Percentiles rank a stretch among this genome's conserved stretches.
Evolutionary conservation across 2,888 invertebrate genomes (phyloP).

Genomic region (Cheilosia vernalis): DNA sequence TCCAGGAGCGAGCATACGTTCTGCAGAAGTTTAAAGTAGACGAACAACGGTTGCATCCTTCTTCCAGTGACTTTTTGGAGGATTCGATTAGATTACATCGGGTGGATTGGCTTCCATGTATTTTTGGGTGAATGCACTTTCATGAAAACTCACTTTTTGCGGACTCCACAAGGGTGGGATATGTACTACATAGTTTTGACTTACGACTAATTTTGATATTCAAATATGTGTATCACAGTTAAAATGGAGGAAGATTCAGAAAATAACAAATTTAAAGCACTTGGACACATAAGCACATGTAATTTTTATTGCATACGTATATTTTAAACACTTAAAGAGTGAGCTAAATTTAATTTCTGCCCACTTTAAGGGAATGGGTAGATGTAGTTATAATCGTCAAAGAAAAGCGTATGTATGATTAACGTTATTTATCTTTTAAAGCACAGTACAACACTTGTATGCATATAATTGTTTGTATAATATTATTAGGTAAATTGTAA

Average conservation of each 20-base stretch:
- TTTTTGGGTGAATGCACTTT: slow-evolving; percentile 60
- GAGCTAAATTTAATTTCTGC: slow-evolving; percentile 12
- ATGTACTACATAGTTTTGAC: slow-evolving; percentile 5
- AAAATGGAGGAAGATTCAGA: slow-evolving; percentile 56
- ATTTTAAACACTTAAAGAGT: not conserved
- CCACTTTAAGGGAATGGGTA: slow-evolving; percentile 1
- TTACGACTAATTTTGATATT: slow-evolving; percentile 32
- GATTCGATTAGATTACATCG: slow-evolving; percentile 64
- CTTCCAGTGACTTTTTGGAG: slow-evolving; percentile 23
- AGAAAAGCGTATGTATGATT: slow-evolving; percentile 33
- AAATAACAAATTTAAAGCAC: slow-evolving; percentile 60
- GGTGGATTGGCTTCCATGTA: not conserved
- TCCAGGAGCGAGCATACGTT: slow-evolving; percentile 56
- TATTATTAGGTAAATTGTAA: slow-evolving; percentile 14
- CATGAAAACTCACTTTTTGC: slow-evolving; percentile 2
- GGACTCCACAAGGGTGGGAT: slow-evolving; percentile 37
- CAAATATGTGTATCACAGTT: slow-evolving; percentile 66
- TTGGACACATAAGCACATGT: slow-evolving; percentile 71
- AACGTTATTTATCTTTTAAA: slow-evolving; percentile 43
- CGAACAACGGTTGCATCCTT: slow-evolving; percentile 54
- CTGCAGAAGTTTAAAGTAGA: slow-evolving; percentile 49
- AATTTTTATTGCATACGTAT: slow-evolving; percentile 3
- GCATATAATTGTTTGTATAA: slow-evolving; percentile 1
- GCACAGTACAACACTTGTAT: slow-evolving; percentile 63
- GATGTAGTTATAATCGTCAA: slow-evolving; percentile 24